A percentile compares a stretch with the other conserved stretches of the same genome.
Conservation (phyloP, 2,888 invertebrate species). For the Dolichomitus sp. region DNA sequence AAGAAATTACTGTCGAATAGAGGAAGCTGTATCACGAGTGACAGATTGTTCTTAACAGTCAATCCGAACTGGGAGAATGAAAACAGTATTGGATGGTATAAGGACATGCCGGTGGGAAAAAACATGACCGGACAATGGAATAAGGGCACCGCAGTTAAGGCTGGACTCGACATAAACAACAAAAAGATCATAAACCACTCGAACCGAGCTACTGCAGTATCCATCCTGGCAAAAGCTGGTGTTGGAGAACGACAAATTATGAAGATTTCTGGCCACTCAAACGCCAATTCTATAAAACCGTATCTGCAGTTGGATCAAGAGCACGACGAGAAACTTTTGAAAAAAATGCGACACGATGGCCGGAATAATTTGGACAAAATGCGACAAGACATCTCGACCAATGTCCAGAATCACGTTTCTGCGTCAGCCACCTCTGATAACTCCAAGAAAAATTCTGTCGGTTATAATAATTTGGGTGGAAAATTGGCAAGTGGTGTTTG, state of each 20-base stretch:
- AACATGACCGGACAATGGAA: constrained; percentile 46
- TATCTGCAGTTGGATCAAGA: constrained; percentile 28
- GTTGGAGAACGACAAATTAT: constrained; percentile 52
- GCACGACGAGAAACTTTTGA: constrained; percentile 22
- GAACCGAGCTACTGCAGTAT: constrained; percentile 47
- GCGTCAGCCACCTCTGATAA: no score
- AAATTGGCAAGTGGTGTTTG: neutral
- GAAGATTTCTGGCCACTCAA: constrained; percentile 52
- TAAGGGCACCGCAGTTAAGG: constrained; percentile 37
- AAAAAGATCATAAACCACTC: constrained; percentile 59
- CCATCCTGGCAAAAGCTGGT: constrained; percentile 43
- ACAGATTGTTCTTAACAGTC: constrained; percentile 64
- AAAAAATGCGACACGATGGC: constrained; percentile 17
- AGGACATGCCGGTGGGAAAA: constrained; percentile 38
- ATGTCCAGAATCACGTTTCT: no score
- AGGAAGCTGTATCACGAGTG: constrained; percentile 46
- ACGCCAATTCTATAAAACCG: constrained; percentile 28
- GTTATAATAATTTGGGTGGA: no score
- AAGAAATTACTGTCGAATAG: constrained; percentile 43
- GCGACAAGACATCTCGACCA: no score
- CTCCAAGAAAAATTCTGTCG: no score
- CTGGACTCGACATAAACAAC: constrained; percentile 28
- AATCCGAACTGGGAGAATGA: constrained; percentile 57
- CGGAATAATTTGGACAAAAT: neutral
- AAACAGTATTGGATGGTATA: constrained; percentile 47